These are phyloP conservation scores for Polymixis flavicincta DNA, from an alignment of 2,888 invertebrate genomes.

Conservation along the genomic window DNA sequence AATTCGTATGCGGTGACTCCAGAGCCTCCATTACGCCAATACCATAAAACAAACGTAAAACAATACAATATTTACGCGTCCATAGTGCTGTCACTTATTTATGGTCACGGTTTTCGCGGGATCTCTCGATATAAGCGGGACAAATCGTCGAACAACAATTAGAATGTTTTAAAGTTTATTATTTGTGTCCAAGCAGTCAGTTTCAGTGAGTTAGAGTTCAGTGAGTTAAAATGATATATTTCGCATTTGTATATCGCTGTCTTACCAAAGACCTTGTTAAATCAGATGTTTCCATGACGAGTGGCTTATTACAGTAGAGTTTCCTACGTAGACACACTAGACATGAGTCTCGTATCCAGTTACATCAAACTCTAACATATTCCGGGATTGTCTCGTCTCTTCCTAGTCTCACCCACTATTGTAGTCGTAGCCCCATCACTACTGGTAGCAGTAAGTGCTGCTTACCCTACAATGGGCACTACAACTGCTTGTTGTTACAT, in stretches of 20 bases:
- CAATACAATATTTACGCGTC: conserved; percentile 73
- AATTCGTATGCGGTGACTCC: conserved; percentile 71
- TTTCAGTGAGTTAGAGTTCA: too few species aligned
- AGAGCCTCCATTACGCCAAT: conserved; percentile 69
- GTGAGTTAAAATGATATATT: not conserved
- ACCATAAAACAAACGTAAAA: conserved; percentile 77
- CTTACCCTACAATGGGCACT: conserved; percentile 39
- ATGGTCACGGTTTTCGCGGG: conserved; percentile 26
- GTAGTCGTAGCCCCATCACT: conserved; percentile 31
- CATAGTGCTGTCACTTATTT: conserved; percentile 64
- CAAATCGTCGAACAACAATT: not conserved
- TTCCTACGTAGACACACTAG: too few species aligned
- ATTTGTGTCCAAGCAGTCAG: too few species aligned
- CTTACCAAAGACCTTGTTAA: not conserved
- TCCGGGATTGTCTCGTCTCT: not conserved
- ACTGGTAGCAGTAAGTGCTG: conserved; percentile 21
- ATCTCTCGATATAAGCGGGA: not conserved
- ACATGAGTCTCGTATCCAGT: not conserved
- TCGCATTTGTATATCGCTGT: not conserved
- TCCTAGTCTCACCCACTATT: too few species aligned
- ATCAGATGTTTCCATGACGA: not conserved
- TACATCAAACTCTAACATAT: not conserved
- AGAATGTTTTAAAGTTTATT: too few species aligned
- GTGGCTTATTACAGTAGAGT: not conserved
- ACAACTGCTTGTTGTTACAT: conserved; percentile 46